A percentile compares a stretch with the other conserved stretches of the same genome.
phyloP scores from a whole-genome alignment of 2,113 vertebrate genomes.

The Okapia johnstoni region DNA sequence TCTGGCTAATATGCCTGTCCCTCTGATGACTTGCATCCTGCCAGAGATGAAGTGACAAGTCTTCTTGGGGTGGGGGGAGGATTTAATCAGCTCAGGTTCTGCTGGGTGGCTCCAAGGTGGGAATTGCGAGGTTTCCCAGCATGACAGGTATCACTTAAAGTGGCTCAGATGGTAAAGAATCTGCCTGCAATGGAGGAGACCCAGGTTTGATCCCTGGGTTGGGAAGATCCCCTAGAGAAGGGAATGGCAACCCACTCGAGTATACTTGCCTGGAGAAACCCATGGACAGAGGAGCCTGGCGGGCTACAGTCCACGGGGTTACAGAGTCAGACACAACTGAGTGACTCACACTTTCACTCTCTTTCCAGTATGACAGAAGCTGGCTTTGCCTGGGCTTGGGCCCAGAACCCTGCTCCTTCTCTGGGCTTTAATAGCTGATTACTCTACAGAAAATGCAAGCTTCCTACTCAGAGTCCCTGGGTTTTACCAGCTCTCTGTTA shows the following conservation, averaged over 20 bases:
- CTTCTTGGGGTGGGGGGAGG: accelerated
- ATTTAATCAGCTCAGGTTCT: not conserved
- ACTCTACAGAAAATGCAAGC: not conserved
- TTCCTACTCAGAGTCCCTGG: not conserved
- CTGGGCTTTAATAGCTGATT: not conserved
- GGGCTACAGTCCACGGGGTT: not conserved
- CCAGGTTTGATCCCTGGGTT: not conserved
- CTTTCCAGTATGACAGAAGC: not conserved
- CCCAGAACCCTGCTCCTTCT: not conserved
- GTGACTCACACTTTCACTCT: not conserved
- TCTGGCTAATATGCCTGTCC: not conserved
- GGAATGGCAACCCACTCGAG: not conserved
- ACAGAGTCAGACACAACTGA: not conserved
- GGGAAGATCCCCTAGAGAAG: not conserved
- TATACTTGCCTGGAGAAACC: not conserved
- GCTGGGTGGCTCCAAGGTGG: not conserved
- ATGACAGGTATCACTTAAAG: not conserved
- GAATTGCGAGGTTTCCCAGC: not conserved
- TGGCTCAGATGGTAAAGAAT: not conserved
- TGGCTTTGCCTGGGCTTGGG: not conserved
- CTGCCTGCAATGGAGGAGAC: not conserved
- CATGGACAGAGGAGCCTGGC: not conserved
- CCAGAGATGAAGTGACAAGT: not conserved
- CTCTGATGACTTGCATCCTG: not conserved
- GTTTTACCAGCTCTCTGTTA: not conserved